A percentile compares a stretch with the other conserved stretches of the same genome.
Conservation (phyloP, 1,140 invertebrate genomes). For the Yoshiicerus persimilis region DNA sequence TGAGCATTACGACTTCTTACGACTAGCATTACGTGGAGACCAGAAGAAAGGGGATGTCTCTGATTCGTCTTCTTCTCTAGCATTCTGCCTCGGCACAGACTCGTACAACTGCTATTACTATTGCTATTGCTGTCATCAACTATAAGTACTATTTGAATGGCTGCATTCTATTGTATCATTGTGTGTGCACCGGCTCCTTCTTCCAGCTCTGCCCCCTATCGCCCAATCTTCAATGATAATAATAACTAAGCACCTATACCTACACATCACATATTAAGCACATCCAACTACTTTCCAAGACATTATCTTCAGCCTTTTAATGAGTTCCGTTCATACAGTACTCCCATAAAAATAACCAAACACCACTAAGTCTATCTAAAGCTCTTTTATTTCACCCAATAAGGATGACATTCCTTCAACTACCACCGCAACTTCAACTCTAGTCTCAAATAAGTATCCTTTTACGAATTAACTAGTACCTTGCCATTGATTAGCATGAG, state of each 20-base stretch:
- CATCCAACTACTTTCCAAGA: neutral
- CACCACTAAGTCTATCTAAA: neutral
- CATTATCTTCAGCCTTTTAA: neutral
- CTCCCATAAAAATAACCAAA: neutral
- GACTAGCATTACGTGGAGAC: neutral
- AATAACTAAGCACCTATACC: neutral
- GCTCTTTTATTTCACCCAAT: neutral
- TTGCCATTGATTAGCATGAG: too few relatives aligned
- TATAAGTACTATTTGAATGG: conserved; percentile 7
- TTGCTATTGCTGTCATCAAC: conserved; percentile 14
- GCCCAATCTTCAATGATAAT: neutral
- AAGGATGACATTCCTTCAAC: neutral
- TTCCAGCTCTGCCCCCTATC: neutral
- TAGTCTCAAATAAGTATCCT: neutral
- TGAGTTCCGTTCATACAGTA: neutral
- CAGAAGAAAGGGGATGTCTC: neutral
- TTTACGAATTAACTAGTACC: neutral
- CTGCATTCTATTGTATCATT: neutral
- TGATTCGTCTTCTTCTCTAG: neutral
- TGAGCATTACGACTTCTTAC: neutral
- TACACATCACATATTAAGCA: neutral
- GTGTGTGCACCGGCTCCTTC: neutral
- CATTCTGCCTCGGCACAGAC: neutral
- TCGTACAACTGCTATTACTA: conserved; percentile 1
- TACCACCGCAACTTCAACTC: neutral